Evolutionary conservation across 2,888 invertebrate genomes (phyloP).

Genomic region (Noctua fimbriata): DNA sequence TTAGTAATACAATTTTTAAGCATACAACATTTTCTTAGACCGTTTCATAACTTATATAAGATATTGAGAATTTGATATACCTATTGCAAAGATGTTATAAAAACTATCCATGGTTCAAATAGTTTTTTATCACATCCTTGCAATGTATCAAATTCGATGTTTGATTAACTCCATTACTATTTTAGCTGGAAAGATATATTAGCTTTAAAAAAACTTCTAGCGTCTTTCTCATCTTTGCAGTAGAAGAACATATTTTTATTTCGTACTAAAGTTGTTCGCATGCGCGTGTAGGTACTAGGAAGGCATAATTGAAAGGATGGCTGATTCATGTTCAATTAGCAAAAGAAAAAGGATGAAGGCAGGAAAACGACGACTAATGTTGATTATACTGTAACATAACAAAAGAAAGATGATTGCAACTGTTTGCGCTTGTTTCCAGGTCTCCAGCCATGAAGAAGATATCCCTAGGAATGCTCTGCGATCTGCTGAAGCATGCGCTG

Average conservation of each 20-base stretch:
- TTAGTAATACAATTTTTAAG: not conserved
- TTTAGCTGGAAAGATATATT: not conserved
- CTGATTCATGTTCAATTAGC: not conserved
- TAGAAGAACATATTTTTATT: not conserved
- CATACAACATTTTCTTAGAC: not conserved
- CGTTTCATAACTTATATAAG: not conserved
- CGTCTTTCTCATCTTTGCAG: not conserved
- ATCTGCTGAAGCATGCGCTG: constrained; percentile 94
- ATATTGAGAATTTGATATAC: too few relatives aligned
- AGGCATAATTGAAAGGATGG: constrained; percentile 8
- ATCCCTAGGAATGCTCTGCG: constrained; percentile 93
- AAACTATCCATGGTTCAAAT: too few relatives aligned
- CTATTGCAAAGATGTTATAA: too few relatives aligned
- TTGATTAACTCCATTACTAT: constrained; percentile 1
- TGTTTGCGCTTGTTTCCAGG: constrained; percentile 79
- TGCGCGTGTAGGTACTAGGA: not conserved
- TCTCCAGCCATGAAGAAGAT: constrained; percentile 93
- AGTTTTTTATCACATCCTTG: not conserved
- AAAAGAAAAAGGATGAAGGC: not conserved
- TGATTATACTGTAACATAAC: not conserved
- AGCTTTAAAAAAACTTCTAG: not conserved
- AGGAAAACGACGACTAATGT: not conserved
- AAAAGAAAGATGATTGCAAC: constrained; percentile 16
- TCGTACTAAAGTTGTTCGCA: not conserved
- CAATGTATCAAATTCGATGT: not conserved